Conservation (phyloP, 2,888 invertebrate species). For the Polia nebulosa region DNA sequence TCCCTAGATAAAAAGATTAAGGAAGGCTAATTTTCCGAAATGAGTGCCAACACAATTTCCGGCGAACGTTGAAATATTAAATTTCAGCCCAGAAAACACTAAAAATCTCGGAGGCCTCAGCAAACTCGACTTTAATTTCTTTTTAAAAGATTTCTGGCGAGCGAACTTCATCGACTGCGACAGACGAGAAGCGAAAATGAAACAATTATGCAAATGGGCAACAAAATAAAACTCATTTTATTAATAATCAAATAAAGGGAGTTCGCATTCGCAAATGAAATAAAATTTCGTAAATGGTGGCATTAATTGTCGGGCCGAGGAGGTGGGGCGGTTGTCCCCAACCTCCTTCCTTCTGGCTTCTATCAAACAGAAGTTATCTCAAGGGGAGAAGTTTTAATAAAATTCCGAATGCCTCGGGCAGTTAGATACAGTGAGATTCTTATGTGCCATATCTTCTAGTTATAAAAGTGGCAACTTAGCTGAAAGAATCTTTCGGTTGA, state of each 20-base stretch:
- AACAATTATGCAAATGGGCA: slow-evolving; percentile 89
- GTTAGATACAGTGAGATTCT: slow-evolving; percentile 83
- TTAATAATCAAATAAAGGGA: slow-evolving; percentile 89
- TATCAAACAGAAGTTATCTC: slow-evolving; percentile 89
- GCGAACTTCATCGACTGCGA: slow-evolving; percentile 82
- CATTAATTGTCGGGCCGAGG: slow-evolving; percentile 84
- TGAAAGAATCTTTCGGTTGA: slow-evolving; percentile 76
- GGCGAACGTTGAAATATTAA: slow-evolving; percentile 64
- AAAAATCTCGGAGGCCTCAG: slow-evolving; percentile 72
- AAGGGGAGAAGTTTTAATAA: slow-evolving; percentile 90
- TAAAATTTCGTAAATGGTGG: slow-evolving; percentile 88
- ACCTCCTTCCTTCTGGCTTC: slow-evolving; percentile 77
- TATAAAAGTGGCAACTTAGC: slow-evolving; percentile 79
- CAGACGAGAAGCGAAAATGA: slow-evolving; percentile 85
- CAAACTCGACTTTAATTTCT: slow-evolving; percentile 84
- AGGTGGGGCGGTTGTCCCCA: slow-evolving; percentile 65
- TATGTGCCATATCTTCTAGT: slow-evolving; percentile 80
- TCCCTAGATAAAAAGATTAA: slow-evolving; percentile 49
- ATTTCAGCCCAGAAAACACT: slow-evolving; percentile 71
- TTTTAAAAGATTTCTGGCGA: slow-evolving; percentile 79
- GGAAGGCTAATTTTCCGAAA: slow-evolving; percentile 52
- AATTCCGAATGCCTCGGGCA: slow-evolving; percentile 87
- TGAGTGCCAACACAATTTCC: slow-evolving; percentile 64
- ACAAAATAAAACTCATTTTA: slow-evolving; percentile 90
- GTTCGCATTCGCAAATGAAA: slow-evolving; percentile 86